Percentiles rank a stretch among this genome's conserved stretches.
Evolutionary conservation across 2,888 invertebrate genomes (phyloP).

Genomic region (Synanthedon andrenaeformis): DNA sequence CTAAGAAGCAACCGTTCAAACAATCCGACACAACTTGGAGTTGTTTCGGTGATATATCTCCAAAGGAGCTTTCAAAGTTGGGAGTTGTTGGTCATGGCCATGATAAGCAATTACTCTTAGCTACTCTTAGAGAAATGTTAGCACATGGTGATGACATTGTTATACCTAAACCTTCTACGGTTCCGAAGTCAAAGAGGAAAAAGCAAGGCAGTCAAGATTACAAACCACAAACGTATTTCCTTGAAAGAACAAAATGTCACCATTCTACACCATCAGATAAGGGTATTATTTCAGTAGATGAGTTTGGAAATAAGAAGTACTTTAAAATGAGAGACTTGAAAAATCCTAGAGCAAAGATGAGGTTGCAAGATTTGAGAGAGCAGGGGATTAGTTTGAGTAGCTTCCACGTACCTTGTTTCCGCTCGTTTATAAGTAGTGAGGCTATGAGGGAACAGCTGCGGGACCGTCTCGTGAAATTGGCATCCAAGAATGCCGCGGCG

Average conservation of each 20-base stretch:
- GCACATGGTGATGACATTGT: slow-evolving; percentile 37
- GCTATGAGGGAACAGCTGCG: slow-evolving; percentile 33
- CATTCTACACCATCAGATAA: slow-evolving; percentile 42
- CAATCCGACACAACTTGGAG: slow-evolving; percentile 41
- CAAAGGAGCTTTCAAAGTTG: slow-evolving; percentile 38
- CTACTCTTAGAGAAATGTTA: slow-evolving; percentile 33
- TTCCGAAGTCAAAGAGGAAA: slow-evolving; percentile 18
- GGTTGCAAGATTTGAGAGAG: slow-evolving; percentile 24
- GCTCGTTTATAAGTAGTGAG: slow-evolving; percentile 46
- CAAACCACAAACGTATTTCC: slow-evolving; percentile 9
- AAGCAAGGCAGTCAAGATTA: slow-evolving; percentile 1
- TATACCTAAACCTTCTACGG: slow-evolving; percentile 29
- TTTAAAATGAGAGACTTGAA: slow-evolving; percentile 29
- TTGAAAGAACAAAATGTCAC: slow-evolving; percentile 29
- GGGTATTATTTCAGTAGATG: slow-evolving; percentile 42
- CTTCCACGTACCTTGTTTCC: slow-evolving; percentile 53
- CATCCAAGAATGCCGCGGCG: background rate
- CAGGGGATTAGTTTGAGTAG: slow-evolving; percentile 52
- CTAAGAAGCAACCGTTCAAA: slow-evolving; percentile 11
- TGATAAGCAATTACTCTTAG: slow-evolving; percentile 39
- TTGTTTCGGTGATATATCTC: slow-evolving; percentile 49
- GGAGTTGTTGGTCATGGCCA: slow-evolving; percentile 57
- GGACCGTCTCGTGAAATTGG: slow-evolving; percentile 13
- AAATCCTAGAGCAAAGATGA: slow-evolving; percentile 34
- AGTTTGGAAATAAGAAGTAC: slow-evolving; percentile 39